phyloP scores from a whole-genome alignment of 2,888 invertebrate genomes.

The Drosophila quinaria region DNA sequence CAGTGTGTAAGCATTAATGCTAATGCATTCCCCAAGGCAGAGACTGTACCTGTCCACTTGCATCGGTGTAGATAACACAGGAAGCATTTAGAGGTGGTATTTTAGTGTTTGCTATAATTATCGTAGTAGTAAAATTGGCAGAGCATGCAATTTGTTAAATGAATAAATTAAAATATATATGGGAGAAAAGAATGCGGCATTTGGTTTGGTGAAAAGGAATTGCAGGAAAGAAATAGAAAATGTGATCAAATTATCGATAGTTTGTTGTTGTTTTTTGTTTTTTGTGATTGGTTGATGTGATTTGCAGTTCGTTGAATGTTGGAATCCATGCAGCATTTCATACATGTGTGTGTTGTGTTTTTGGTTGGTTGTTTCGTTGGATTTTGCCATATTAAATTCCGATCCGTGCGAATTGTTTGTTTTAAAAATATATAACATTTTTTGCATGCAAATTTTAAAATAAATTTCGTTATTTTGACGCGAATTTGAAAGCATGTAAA shows the following conservation, averaged over 20 bases:
- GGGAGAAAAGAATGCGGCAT: constrained; percentile 12
- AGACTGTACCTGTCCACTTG: constrained; percentile 94
- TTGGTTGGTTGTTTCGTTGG: constrained; percentile 45
- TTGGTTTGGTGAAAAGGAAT: constrained; percentile 29
- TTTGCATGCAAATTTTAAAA: constrained; percentile 65
- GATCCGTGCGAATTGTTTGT: constrained; percentile 65
- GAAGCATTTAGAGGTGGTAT: constrained; percentile 94
- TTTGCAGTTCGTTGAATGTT: constrained; percentile 49
- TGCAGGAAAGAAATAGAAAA: constrained; percentile 18
- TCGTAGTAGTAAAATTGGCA: constrained; percentile 35
- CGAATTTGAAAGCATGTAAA: constrained; percentile 74
- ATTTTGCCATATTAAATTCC: constrained; percentile 64
- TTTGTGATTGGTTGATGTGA: constrained; percentile 39
- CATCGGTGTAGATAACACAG: constrained; percentile 98
- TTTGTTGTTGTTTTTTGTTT: constrained; percentile 32
- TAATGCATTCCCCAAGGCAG: constrained; percentile 32
- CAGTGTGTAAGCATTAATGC: constrained; percentile 29
- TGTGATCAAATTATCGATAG: constrained; percentile 35
- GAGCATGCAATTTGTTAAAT: constrained; percentile 48
- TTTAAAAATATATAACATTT: constrained; percentile 51
- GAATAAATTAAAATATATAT: constrained; percentile 20
- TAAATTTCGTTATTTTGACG: constrained; percentile 41
- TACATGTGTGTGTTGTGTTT: constrained; percentile 18
- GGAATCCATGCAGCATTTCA: constrained; percentile 63
- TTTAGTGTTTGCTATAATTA: constrained; percentile 86